Percentiles rank a stretch among this genome's conserved stretches.
Evolutionary conservation across 2,113 vertebrate genomes (phyloP).

Genomic region (Callopanchax toddi): DNA sequence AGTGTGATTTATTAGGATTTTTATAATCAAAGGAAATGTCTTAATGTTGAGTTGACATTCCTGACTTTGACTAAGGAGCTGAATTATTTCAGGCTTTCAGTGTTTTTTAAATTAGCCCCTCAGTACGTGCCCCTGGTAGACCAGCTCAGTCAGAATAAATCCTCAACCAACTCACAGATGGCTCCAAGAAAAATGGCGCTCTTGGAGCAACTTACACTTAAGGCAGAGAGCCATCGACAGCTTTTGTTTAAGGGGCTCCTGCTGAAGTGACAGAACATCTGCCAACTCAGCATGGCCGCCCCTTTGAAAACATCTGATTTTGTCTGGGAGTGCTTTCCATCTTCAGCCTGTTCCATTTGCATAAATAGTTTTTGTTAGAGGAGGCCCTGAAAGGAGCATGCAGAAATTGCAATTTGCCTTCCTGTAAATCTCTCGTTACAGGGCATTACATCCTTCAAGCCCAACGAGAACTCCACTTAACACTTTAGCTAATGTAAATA

Average conservation of each 20-base stretch:
- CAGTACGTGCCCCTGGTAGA: conserved; percentile 12
- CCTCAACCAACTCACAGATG: conserved; percentile 54
- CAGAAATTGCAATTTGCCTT: conserved; percentile 45
- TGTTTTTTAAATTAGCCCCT: conserved; percentile 45
- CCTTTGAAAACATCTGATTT: conserved; percentile 64
- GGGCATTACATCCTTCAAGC: conserved; percentile 62
- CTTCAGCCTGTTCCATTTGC: conserved; percentile 50
- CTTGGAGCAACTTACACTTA: conserved; percentile 31
- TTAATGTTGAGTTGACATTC: no score
- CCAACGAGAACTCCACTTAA: conserved; percentile 61
- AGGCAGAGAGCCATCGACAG: conserved; percentile 42
- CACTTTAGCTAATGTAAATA: conserved; percentile 69
- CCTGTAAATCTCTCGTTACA: conserved; percentile 57
- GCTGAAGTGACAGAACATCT: conserved; percentile 63
- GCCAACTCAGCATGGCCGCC: conserved; percentile 52
- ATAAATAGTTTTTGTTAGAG: conserved; percentile 63
- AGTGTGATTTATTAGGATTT: no score
- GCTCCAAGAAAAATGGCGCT: conserved; percentile 47
- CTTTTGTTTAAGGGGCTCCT: conserved; percentile 55
- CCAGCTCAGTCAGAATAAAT: conserved; percentile 23
- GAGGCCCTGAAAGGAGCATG: conserved; percentile 17
- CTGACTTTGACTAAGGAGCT: no score
- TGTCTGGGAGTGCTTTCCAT: conserved; percentile 50
- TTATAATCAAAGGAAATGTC: no score
- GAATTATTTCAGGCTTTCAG: conserved; percentile 12